Evolutionary conservation across 2,113 vertebrate species (phyloP), one percentile per base, ranked within the genome.

Genomic region (Thunnus thynnus): DNA sequence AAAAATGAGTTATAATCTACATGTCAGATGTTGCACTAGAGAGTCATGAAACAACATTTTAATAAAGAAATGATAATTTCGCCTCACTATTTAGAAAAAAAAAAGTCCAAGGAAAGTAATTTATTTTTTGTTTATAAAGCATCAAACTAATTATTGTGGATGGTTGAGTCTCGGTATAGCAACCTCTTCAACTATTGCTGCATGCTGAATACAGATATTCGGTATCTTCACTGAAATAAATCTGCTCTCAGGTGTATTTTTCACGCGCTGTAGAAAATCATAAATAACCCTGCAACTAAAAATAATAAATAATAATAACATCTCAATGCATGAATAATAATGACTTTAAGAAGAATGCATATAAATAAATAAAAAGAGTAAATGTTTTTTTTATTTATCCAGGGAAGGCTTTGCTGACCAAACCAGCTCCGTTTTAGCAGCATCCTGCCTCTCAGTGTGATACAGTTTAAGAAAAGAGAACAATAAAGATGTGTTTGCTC

Each of bases 401-500:
- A 10, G 20, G 27, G n/a, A 3, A 75, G 22, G 27, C 17, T 70
- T 70, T 78, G 75, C 76, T 84, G 72, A 84, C 30, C 55, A 54
- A 76, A 70, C 78, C 27, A 18, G 41, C 20, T 47, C 65, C 36
- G 11, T 32, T 61, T n/a, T 50, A 20, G 47, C 62, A 20, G 36
- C 67, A 27, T 25, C n/a, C 64, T 16, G n/a, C 62, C 73, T 18
- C 30, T 64, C 50, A 32, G 20, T 27, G 48, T 51, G 48, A 44
- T 5, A 47, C 13, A 62, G 17, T n/a, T 44, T 3, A 61, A 41
- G 14, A 55, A 10, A 64, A 44, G 13, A 64, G 32, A 8, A 57
- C 71, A 85, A 77, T 70, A 75, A 88, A 73, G 63, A 75, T 18
- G 73, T 70, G 48, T 80, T 83, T 85, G 55, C 74, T 86, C 51